Base-by-base conservation (phyloP, 2,888 invertebrate genomes). In the Xestia ashworthii region DNA sequence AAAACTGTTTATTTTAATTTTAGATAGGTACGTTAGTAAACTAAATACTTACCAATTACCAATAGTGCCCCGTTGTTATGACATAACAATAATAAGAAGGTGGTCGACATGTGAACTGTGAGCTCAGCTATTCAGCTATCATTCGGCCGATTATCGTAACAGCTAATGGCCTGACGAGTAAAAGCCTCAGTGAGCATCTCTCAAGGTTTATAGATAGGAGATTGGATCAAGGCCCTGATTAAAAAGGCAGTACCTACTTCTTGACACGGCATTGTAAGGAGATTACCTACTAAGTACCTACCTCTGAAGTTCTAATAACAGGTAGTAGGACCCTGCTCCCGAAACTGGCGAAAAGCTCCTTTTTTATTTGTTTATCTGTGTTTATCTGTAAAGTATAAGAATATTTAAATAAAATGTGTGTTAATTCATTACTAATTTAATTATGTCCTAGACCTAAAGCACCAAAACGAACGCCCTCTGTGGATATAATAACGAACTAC, bases 381-480 rank as follows among this genome's bases (percentile, higher is more conserved):
- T 50, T 22, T 22, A 32, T 32, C 1, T 50, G 2, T 41, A 5
- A 41, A 9, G 1, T 44, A 44, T 44, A 44, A 9, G 44, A 41
- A 41, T 41, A 41, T 41, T 32, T 32, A 32, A 32, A 32, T n/a
- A 32, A 32, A 32, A 32, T 32, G 32, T 1, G 32, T 32, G 1
- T 32, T 32, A 32, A 32, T 32, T 32, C 32, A 32, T 1, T 32
- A 32, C n/a, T 32, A 55, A 55, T 5, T 58, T 58, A 25, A 25
- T 58, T 12, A 32, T 60, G 32, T 32, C 1, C 3, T 16, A 32
- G 25, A 25, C 58, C 0, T 3, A 6, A 32, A 32, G 44, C 44
- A 14, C 19, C 0, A n/a, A 67, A 48, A 22, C 1, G 0, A 19
- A 5, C 67, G 80, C 74, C 81, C 55, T 81, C 80, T 84, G 12